Evolutionary conservation across 2,888 invertebrate genomes (phyloP), one percentile per base, ranked within the genome.

Genomic region (Odontocerum albicorne): DNA sequence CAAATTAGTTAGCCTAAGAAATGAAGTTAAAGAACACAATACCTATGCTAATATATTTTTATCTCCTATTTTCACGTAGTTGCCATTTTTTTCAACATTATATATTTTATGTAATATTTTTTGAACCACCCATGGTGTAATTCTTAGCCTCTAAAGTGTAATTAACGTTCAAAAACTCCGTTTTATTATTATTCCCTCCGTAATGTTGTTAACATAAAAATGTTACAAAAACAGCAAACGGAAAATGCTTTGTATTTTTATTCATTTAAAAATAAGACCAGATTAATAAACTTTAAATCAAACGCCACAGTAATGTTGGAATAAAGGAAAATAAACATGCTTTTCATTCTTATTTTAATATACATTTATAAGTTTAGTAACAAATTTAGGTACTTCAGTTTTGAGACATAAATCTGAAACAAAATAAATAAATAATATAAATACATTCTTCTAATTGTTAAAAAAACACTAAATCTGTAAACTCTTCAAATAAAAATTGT

Each of bases 241-340:
- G 12, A 39, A 49, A 42, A 53, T 31, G 42, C 27, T 32, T 49
- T 40, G 27, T 46, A 19, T 51, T 35, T 32, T 51, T 38, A n/a
- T n/a, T n/a, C n/a, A n/a, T 47, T 47, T 56, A 47, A 59, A 49
- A 45, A 40, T 53, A 57, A 55, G 55, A 57, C 55, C 60, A 57
- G 57, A 60, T 20, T 21, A 31, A 59, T 59, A 62, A 55, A 61
- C 36, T 59, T 57, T 59, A 49, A 49, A 59, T 31, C 38, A 22
- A 55, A 57, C 59, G 52, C 59, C 57, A 52, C 52, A 55, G 44
- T 60, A 57, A 59, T 59, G 59, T 62, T 59, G 59, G 46, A 62
- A 62, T 62, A 59, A 55, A 12, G 19, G 38, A 50, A 51, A 51
- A 61, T 59, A 60, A 60, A 54, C 40, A 49, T 46, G 45, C n/a